Base-by-base conservation (phyloP, 2,888 invertebrate species). In the Drosophila histrio region DNA sequence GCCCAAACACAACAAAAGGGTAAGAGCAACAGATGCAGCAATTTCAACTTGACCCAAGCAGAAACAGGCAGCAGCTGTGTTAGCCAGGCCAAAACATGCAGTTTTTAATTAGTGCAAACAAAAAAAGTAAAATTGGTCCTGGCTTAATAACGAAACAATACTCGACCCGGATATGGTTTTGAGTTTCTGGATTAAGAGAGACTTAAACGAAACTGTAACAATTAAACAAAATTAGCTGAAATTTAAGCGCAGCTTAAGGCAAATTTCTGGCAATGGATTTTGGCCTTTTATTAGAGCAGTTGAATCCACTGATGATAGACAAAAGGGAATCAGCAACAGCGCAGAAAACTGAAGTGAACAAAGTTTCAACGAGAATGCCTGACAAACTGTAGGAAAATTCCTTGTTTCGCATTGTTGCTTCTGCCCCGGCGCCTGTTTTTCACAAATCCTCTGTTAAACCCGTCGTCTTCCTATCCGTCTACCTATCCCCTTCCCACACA, bases 181-280 rank as follows among this genome's bases (percentile, higher is more conserved):
- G 50, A 17, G 46, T 53, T 47, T 52, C 21, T 34, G 47, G 61
- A n/a, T 26, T 43, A 39, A 56, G 24, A 68, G 34, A 1, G 64
- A 59, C 64, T 87, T 87, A 80, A 50, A 28, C 36, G 17, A 54
- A 65, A 67, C 63, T 81, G 88, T 36, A 77, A 89, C 88, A 88
- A 88, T 89, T 88, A 86, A 85, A 88, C 70, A 38, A 87, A 87
- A 87, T 89, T 85, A 88, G 86, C 72, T 87, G 59, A 89, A 86
- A 69, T 88, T 86, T 80, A 88, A 89, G 88, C 75, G 39, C 34
- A 74, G 87, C 70, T 89, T 87, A 86, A 71, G 68, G 49, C 77
- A 88, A 88, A 88, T 85, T 77, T 85, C 54, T 53, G 19, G 26
- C 32, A 22, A 24, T 17, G 21, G 32, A 54, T 52, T 46, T 49